A percentile compares a stretch with the other conserved stretches of the same genome.
Evolutionary conservation across 2,113 vertebrate genomes (phyloP).

Genomic region (Vulpes lagopus): DNA sequence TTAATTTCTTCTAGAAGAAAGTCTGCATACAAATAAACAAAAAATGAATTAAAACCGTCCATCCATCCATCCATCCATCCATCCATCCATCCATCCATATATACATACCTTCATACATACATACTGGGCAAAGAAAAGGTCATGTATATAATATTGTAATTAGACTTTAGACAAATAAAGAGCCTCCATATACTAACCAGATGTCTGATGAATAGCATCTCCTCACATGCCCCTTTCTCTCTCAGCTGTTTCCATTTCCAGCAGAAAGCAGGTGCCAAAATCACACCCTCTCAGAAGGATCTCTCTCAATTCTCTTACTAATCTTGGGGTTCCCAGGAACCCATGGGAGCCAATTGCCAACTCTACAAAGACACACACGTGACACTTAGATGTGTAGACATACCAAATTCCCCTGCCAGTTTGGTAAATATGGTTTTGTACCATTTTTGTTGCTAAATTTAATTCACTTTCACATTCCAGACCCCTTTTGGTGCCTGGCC

Average conservation of each 20-base stretch:
- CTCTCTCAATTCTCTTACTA: not conserved
- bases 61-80: not conserved
- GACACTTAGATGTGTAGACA: not conserved
- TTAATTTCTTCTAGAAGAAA: slow-evolving; percentile 1
- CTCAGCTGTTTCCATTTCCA: not conserved
- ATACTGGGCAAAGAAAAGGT: not conserved
- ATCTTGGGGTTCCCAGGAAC: not conserved
- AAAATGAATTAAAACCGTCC: not conserved
- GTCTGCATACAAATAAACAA: not conserved
- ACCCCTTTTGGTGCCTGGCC: not conserved
- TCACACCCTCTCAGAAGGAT: not conserved
- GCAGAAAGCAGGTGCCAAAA: not conserved
- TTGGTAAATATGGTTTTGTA: not conserved
- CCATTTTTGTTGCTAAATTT: not conserved
- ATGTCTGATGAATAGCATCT: not conserved
- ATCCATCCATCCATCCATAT: not conserved
- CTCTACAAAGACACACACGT: not conserved
- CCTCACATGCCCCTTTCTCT: not conserved
- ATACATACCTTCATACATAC: not conserved
- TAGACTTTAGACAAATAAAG: not conserved
- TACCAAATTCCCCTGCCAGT: not conserved
- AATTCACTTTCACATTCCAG: not conserved
- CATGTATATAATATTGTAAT: not conserved
- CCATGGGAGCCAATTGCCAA: not conserved
- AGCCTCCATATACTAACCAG: not conserved